Percentiles rank a stretch among this genome's conserved stretches.
phyloP scores from a whole-genome alignment of 1,140 invertebrate genomes.

The Drosophila pallidifrons region DNA sequence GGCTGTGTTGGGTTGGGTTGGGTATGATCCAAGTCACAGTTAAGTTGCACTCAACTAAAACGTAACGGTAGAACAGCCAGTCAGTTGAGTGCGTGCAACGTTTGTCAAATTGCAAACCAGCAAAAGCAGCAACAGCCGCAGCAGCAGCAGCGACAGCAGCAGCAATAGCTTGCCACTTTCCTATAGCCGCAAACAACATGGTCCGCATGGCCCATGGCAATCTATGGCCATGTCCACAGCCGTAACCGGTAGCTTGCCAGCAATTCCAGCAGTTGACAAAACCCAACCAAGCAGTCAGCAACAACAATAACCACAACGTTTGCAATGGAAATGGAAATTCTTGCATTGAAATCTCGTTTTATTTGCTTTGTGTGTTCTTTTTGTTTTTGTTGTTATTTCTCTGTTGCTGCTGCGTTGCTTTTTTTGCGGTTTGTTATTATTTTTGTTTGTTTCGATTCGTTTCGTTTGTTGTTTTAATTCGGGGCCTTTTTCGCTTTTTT shows the following conservation, averaged over 20 bases:
- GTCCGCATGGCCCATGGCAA: conserved; percentile 4
- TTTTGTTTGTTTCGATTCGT: conserved; percentile 15
- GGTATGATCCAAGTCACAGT: conserved; percentile 40
- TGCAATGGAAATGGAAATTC: conserved; percentile 76
- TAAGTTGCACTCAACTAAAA: conserved; percentile 58
- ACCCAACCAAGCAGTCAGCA: conserved; percentile 54
- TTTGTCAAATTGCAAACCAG: conserved; percentile 77
- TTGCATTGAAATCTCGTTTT: conserved; percentile 79
- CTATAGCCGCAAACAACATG: conserved; percentile 24
- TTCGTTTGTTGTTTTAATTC: conserved; percentile 14
- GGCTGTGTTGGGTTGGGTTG: not conserved
- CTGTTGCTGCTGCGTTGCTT: conserved; percentile 25
- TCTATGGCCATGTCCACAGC: conserved; percentile 29
- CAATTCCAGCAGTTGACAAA: conserved; percentile 60
- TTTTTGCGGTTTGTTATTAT: conserved; percentile 48
- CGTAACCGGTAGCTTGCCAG: conserved; percentile 42
- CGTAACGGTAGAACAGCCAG: conserved; percentile 63
- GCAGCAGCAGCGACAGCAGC: not conserved
- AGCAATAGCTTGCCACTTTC: conserved; percentile 16
- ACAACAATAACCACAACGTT: conserved; percentile 64
- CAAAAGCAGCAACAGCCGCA: conserved; percentile 1
- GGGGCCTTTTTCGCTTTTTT: conserved; percentile 33
- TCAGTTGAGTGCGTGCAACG: conserved; percentile 69
- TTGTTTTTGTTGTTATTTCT: conserved; percentile 1
- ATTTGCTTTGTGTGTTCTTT: conserved; percentile 50